Base-by-base conservation (phyloP, 2,888 invertebrate genomes). In the Drosophila cyrtoloma region DNA sequence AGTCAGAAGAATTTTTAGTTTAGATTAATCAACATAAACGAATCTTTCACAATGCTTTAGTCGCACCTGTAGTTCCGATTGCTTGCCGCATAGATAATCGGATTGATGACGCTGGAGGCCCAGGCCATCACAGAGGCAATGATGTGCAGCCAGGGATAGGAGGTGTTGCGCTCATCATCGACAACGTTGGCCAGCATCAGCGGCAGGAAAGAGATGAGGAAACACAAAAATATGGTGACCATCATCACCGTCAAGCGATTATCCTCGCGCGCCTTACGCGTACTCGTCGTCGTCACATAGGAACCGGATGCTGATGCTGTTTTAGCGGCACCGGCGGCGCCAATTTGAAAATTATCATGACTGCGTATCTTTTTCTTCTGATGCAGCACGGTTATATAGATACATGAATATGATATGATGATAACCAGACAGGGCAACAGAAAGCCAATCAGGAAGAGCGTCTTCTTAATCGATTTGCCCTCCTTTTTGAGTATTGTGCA, bases 51-150 rank as follows among this genome's bases (percentile, higher is more conserved):
- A 47, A 16, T 28, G 47, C 32, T 53, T 5, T 26, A 2, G 16
- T 9, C 28, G 47, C 76, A 93, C 93, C 96, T 94, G 91, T 98
- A 98, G 88, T 97, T 97, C 77, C 97, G 95, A 93, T 98, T 98
- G 82, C 97, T 97, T 10, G 96, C 97, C 5, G 98, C 98, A 93
- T 98, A 98, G 79, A 98, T 97, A 75, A 98, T 95, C 0, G 98
- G 98, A 93, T 98, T 98, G 81, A 98, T 95, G 60, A 98, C 97
- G 71, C 97, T 96, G 0, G 98, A 97, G 0, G 97, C 97, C 97
- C 98, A 98, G 0, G 98, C 97, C 77, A 97, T 94, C 61, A 98
- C 95, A 0, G 97, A 97, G 0, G 97, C 97, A 65, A 97, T 94
- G 74, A 98, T 96, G 92, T 98, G 97, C 0, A 97, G 93, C 93